A percentile compares a stretch with the other conserved stretches of the same genome.
Conservation (phyloP, 2,888 invertebrate species). For the Mesorhabditis spiculigera region DNA sequence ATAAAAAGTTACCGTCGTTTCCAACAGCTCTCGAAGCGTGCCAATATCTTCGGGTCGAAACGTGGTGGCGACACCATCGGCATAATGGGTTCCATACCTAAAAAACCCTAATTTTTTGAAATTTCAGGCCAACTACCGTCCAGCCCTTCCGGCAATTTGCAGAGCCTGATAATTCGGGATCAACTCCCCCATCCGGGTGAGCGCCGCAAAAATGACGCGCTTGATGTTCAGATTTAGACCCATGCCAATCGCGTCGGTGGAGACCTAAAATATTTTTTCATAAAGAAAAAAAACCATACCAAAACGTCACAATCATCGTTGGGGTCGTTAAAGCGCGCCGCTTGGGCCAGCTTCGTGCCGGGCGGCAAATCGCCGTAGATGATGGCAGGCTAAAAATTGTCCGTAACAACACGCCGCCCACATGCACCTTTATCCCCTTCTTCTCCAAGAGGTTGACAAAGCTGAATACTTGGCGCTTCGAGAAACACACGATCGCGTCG, state of each 20-base stretch:
- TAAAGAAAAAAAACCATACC: conserved; percentile 9
- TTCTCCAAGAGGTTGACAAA: conserved; percentile 65
- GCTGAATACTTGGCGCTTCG: conserved; percentile 86
- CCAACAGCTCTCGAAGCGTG: conserved; percentile 70
- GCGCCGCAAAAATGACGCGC: conserved; percentile 80
- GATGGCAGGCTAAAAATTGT: conserved; percentile 69
- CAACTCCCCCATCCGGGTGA: conserved; percentile 76
- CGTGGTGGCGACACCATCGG: conserved; percentile 73
- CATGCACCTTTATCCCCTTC: conserved; percentile 23
- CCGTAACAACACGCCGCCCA: not conserved
- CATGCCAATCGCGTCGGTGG: conserved; percentile 68
- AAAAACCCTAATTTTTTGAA: conserved; percentile 48
- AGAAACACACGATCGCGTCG: conserved; percentile 99
- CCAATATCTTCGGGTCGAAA: conserved; percentile 78
- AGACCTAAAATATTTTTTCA: conserved; percentile 70
- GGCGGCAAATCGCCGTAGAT: conserved; percentile 98
- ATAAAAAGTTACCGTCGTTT: conserved; percentile 26
- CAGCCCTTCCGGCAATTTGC: conserved; percentile 87
- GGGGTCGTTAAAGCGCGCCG: conserved; percentile 94
- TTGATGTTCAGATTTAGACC: conserved; percentile 96
- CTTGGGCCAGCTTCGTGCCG: conserved; percentile 91
- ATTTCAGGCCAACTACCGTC: conserved; percentile 64
- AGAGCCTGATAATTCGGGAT: conserved; percentile 85
- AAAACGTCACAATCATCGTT: conserved; percentile 69
- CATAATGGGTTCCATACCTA: conserved; percentile 49